phyloP scores from a whole-genome alignment of 37 sponge, comb jelly and placozoan genomes.

The Aphrocallistes beatrix region DNA sequence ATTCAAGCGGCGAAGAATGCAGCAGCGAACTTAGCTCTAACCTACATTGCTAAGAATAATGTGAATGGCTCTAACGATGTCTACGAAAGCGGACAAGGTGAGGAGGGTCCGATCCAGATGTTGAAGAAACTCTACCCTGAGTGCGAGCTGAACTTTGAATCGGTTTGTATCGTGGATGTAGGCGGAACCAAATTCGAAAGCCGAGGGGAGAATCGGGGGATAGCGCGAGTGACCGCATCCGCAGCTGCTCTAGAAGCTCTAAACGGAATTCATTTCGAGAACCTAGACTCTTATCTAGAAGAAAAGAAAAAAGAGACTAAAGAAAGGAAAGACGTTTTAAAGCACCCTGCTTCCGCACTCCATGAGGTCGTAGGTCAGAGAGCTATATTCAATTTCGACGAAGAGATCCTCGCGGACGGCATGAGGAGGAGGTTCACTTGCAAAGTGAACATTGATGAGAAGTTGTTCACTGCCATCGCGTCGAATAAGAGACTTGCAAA shows the following conservation, averaged over 20 bases:
- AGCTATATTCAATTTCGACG: background rate
- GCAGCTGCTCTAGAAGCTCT: background rate
- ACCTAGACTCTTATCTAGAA: background rate
- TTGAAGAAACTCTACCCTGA: background rate
- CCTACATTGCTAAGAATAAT: background rate
- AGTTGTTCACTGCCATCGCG: background rate
- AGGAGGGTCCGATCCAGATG: background rate
- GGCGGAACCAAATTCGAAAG: background rate
- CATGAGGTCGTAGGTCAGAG: slow-evolving; percentile 10
- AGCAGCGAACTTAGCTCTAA: background rate
- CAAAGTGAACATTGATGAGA: background rate
- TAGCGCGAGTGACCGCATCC: background rate
- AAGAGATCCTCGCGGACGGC: background rate
- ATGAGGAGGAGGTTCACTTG: background rate
- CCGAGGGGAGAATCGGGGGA: background rate
- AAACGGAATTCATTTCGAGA: background rate
- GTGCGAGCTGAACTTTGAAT: background rate
- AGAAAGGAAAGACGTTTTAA: background rate
- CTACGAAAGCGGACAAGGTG: background rate
- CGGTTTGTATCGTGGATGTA: background rate
- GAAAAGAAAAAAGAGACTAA: background rate
- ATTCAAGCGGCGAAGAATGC: background rate
- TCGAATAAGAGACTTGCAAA: background rate
- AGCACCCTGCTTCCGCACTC: background rate
- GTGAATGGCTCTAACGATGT: background rate